Conservation (phyloP, 1,140 invertebrate genomes). For the Plectus sambesii region DNA sequence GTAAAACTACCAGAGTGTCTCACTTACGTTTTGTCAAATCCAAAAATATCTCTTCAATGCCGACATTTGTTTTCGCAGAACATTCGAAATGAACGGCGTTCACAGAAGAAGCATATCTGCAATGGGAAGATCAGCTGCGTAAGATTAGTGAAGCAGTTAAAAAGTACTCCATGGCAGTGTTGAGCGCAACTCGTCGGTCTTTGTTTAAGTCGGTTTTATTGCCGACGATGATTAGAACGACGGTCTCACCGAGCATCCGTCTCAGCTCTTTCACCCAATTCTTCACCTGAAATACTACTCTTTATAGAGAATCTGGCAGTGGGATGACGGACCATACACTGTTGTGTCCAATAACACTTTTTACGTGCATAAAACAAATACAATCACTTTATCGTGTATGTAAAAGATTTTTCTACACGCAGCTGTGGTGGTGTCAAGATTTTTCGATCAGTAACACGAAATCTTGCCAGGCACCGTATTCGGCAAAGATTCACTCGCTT, state of each 20-base stretch:
- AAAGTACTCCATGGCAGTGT: constrained; percentile 76
- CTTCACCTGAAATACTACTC: constrained; percentile 61
- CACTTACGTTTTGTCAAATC: constrained; percentile 11
- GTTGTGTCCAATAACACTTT: too few relatives aligned
- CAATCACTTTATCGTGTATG: too few relatives aligned
- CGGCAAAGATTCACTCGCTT: too few relatives aligned
- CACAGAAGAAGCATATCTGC: constrained; percentile 74
- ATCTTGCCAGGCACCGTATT: too few relatives aligned
- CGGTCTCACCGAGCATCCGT: constrained; percentile 85
- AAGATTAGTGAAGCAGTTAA: constrained; percentile 11
- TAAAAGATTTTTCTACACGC: too few relatives aligned
- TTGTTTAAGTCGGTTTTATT: constrained; percentile 95
- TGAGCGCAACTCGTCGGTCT: constrained; percentile 66
- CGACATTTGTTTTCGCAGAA: constrained; percentile 83
- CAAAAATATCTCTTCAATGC: constrained; percentile 78
- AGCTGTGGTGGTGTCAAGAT: too few relatives aligned
- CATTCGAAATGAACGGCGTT: constrained; percentile 86
- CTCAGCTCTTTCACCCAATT: constrained; percentile 95
- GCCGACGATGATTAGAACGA: constrained; percentile 81
- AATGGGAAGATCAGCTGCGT: constrained; percentile 24
- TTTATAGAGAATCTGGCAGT: background rate
- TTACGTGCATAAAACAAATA: too few relatives aligned
- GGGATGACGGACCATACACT: background rate
- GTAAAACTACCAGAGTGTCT: too few relatives aligned
- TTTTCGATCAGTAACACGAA: too few relatives aligned